Conservation (phyloP, 2,113 vertebrate species). For the Amblyopsis rosae region DNA sequence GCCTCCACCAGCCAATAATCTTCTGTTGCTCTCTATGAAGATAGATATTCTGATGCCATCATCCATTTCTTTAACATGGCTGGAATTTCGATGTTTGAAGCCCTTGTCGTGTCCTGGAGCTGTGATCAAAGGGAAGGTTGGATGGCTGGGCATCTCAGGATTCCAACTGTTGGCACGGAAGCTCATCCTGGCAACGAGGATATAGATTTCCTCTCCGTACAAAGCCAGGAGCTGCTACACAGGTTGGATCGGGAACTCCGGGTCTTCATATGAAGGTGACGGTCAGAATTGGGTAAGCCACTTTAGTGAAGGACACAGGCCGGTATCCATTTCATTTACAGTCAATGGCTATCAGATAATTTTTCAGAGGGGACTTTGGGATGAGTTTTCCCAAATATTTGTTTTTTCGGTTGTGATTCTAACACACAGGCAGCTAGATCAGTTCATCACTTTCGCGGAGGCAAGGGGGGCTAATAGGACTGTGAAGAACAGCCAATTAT, state of each 20-base stretch:
- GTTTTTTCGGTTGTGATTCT: conserved; percentile 12
- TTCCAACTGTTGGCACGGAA: conserved; percentile 10
- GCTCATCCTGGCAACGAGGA: conserved; percentile 35
- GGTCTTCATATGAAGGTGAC: conserved; percentile 1
- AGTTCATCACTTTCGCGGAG: conserved; percentile 47
- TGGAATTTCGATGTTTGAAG: background rate
- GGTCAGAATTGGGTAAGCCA: conserved; percentile 3
- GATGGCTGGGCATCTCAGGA: conserved; percentile 1
- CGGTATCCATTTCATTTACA: conserved; percentile 28
- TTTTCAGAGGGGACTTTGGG: background rate
- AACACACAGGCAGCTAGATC: conserved; percentile 5
- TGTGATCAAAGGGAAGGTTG: background rate
- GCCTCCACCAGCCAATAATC: background rate
- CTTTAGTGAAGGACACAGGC: conserved; percentile 27
- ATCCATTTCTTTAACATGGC: background rate
- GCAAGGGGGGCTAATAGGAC: background rate
- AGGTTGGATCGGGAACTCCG: conserved; percentile 2
- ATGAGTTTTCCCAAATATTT: conserved; percentile 3
- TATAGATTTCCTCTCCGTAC: conserved; percentile 11
- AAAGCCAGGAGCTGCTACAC: background rate
- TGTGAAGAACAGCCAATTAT: conserved; percentile 27
- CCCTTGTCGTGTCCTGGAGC: background rate
- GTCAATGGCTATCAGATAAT: conserved; percentile 47
- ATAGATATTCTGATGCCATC: background rate
- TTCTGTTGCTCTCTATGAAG: conserved; percentile 4